Percentiles rank a stretch among this genome's conserved stretches.
phyloP scores from a whole-genome alignment of 2,797 vertebrate genomes.

The Ptychadena robeensis region DNA sequence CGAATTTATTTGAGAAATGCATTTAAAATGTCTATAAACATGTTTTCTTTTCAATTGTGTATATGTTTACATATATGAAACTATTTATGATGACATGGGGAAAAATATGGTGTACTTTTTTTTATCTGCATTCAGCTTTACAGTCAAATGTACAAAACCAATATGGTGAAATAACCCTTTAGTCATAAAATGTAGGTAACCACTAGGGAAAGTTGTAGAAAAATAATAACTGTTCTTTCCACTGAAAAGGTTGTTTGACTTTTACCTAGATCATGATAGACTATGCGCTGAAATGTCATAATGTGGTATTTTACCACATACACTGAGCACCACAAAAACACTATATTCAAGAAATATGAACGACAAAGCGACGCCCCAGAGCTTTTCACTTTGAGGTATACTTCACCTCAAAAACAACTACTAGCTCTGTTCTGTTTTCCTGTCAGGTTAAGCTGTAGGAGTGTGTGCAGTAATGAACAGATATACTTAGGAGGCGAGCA shows the following conservation, averaged over 20 bases:
- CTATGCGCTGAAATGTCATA: not conserved
- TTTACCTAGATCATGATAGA: not conserved
- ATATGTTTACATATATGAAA: too few species aligned
- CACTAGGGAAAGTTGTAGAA: constrained; percentile 34
- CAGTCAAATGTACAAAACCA: not conserved
- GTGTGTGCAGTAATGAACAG: not conserved
- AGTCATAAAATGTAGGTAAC: not conserved
- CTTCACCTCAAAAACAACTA: constrained; percentile 14
- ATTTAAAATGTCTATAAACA: too few species aligned
- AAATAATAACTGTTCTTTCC: constrained; percentile 15
- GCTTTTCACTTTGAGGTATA: constrained; percentile 20
- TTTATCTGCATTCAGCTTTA: not conserved
- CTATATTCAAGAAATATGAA: not conserved
- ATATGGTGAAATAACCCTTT: not conserved
- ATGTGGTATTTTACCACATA: constrained; percentile 29
- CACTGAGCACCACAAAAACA: not conserved
- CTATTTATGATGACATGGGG: not conserved
- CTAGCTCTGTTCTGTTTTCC: constrained; percentile 11
- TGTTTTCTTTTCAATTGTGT: too few species aligned
- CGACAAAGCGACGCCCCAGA: not conserved
- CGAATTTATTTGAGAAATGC: too few species aligned
- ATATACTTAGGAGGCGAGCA: not conserved
- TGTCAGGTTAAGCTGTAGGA: constrained; percentile 34
- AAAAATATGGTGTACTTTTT: not conserved
- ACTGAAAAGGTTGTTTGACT: not conserved